Evolutionary conservation across 2,113 vertebrate species (phyloP).

Genomic region (Lepidothrix coronata): DNA sequence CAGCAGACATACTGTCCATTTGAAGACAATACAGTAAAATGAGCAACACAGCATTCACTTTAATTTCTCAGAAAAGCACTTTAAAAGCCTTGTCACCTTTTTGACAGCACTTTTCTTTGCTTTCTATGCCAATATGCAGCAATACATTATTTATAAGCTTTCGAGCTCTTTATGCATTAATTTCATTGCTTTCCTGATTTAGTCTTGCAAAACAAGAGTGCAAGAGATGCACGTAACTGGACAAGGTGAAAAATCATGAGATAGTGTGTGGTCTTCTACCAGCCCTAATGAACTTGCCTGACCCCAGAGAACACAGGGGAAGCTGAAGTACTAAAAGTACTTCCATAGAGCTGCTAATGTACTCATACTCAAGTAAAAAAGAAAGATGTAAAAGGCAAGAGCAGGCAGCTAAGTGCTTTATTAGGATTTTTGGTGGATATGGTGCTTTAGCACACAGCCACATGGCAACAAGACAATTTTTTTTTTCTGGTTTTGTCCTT

Average conservation of each 20-base stretch:
- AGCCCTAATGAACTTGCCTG: neutral
- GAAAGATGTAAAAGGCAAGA: neutral
- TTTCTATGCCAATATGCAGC: neutral
- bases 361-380: neutral
- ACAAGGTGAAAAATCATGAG: neutral
- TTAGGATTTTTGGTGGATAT: neutral
- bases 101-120: neutral
- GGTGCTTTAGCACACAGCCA: neutral
- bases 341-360: neutral
- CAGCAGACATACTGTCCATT: neutral
- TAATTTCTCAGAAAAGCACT: neutral
- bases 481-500: neutral
- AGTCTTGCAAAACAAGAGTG: neutral
- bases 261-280: neutral
- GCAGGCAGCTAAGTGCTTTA: neutral
- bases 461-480: neutral
- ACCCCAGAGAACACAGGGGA: neutral
- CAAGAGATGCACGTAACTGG: neutral
- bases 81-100: neutral
- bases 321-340: neutral
- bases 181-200: neutral
- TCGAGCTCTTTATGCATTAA: neutral
- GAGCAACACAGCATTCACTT: neutral
- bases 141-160: neutral
- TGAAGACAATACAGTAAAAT: neutral